phyloP scores from a whole-genome alignment of 2,888 invertebrate genomes.

The Dryadula phaetusa region DNA sequence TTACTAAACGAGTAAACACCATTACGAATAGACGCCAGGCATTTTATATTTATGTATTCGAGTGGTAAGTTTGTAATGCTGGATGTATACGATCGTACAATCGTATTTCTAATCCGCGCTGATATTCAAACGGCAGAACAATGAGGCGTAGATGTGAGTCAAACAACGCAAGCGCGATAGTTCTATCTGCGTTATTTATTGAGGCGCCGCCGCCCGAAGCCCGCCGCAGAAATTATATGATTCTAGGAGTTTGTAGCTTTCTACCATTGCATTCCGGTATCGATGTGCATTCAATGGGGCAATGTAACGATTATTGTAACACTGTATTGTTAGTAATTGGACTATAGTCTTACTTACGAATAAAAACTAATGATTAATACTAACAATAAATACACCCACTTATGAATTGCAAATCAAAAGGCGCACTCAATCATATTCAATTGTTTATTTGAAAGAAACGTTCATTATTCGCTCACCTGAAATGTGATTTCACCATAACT shows the following conservation, averaged over 20 bases:
- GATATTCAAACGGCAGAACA: slow-evolving; percentile 42
- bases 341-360: not conserved
- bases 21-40: slow-evolving; percentile 12
- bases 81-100: slow-evolving; percentile 35
- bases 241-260: slow-evolving; percentile 39
- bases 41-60: slow-evolving; percentile 36
- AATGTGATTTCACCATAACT: slow-evolving; percentile 51
- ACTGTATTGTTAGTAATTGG: slow-evolving; percentile 7
- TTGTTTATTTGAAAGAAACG: slow-evolving; percentile 39
- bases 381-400: slow-evolving; percentile 1
- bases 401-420: slow-evolving; percentile 5
- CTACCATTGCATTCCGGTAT: slow-evolving; percentile 35
- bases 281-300: slow-evolving; percentile 18
- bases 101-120: slow-evolving; percentile 44
- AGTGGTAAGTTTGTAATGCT: slow-evolving; percentile 30
- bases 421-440: slow-evolving; percentile 49
- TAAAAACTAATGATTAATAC: not conserved
- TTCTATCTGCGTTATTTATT: slow-evolving; percentile 66
- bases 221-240: slow-evolving; percentile 42
- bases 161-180: slow-evolving; percentile 51
- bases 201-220: slow-evolving; percentile 45
- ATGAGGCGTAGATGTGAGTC: slow-evolving; percentile 51
- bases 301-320: slow-evolving; percentile 21
- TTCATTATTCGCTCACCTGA: slow-evolving; percentile 39
- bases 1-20: slow-evolving; percentile 9